Evolutionary conservation across 2,113 vertebrate species (phyloP), one percentile per base, ranked within the genome.

Genomic region (Cyprinodon tularosa): DNA sequence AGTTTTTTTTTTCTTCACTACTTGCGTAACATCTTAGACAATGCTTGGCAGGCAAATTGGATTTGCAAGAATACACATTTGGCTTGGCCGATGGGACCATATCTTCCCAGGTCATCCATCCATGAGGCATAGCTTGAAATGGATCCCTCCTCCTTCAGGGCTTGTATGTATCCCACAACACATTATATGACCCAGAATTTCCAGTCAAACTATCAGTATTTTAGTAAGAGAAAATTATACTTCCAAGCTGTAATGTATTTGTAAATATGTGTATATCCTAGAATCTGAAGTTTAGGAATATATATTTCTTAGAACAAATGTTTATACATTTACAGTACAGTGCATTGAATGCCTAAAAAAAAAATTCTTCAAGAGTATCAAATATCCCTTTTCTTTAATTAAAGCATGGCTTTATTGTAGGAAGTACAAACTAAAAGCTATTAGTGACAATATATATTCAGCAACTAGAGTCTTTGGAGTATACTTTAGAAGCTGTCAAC

Each of bases 21-120:
- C 22, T 68, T 68, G 62, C 62, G 53, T 47, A 76, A 70, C 44
- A 75, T 42, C 14, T n/a, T 57, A 57, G 50, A 57, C 7, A 74
- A 78, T 44, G 74, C 78, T 70, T 77, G 44, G 69, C 72, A 20
- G 68, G 66, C 39, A 78, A 66, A 86, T 73, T 86, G 79, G 78
- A 87, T 85, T 83, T 80, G 69, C 72, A 75, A 71, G 59, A 86
- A 61, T 64, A 62, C 60, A 70, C 81, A 80, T 84, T 20, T 68
- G 8, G 80, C 68, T 29, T 11, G 22, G 1, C 70, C 72, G 71
- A 20, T 40, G 77, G 86, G 81, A 77, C 74, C 66, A 15, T 48
- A 68, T 63, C 48, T 63, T 82, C 72, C 77, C 59, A 14, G 62
- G 59, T 68, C 80, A 80, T 82, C 62, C 79, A 86, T 83, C 83